Evolutionary conservation across 2,888 invertebrate species (phyloP).

Genomic region (Vannuccia rotundouncinata): DNA sequence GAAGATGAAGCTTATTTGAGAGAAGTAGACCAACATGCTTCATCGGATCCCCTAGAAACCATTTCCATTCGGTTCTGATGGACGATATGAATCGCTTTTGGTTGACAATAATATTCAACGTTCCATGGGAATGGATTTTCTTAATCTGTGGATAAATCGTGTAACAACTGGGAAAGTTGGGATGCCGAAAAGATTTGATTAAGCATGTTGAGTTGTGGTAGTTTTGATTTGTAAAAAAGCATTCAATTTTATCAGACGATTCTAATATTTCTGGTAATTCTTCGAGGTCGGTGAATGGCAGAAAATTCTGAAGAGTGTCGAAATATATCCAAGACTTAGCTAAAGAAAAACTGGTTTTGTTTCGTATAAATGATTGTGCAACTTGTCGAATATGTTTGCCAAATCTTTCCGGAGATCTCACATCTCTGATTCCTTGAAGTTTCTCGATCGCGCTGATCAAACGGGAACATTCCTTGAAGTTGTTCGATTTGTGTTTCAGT

Average conservation of each 20-base stretch:
- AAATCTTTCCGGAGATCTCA: not conserved
- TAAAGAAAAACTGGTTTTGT: not conserved
- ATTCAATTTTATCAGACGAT: not conserved
- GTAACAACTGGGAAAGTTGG: not conserved
- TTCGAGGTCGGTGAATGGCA: not conserved
- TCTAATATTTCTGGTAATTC: not conserved
- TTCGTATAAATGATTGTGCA: too few relatives aligned
- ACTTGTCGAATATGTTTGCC: not conserved
- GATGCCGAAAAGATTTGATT: not conserved
- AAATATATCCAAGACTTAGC: not conserved
- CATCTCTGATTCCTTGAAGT: not conserved
- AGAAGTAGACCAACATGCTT: not conserved
- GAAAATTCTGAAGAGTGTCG: not conserved
- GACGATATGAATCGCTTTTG: not conserved
- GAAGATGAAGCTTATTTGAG: too few relatives aligned
- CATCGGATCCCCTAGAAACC: slow-evolving; percentile 1
- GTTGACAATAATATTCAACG: not conserved
- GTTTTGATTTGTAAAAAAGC: not conserved
- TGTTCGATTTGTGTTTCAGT: not conserved
- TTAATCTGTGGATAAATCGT: not conserved
- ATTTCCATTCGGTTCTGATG: not conserved
- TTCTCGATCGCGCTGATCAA: not conserved
- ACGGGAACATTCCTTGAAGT: not conserved
- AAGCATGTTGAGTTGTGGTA: not conserved
- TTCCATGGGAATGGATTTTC: not conserved